These are phyloP conservation scores for Champsocephalus esox DNA, from an alignment of 2,797 vertebrate species.

Conservation along the genomic window DNA sequence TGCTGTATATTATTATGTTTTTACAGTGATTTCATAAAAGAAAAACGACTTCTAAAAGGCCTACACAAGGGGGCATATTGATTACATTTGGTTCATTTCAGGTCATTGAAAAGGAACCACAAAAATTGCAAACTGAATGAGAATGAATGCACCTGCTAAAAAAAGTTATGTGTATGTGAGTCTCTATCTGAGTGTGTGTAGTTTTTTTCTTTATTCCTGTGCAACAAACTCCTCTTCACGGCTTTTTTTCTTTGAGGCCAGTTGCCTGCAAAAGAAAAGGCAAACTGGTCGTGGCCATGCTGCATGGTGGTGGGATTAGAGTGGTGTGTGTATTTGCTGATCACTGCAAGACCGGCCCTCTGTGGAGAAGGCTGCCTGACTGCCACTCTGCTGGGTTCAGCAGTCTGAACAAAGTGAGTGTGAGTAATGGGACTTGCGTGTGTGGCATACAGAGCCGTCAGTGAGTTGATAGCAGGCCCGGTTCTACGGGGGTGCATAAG, in stretches of 20 bases:
- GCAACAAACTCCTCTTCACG: constrained; percentile 49
- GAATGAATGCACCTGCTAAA: constrained; percentile 29
- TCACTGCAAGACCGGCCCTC: constrained; percentile 75
- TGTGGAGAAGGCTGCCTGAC: constrained; percentile 73
- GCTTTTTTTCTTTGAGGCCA: constrained; percentile 57
- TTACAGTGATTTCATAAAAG: neutral
- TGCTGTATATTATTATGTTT: neutral
- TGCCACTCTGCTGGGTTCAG: constrained; percentile 84
- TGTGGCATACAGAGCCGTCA: too few species aligned
- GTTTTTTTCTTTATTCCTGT: constrained; percentile 29
- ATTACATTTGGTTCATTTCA: constrained; percentile 16
- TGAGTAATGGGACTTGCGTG: constrained; percentile 66
- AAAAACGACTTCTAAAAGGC: neutral
- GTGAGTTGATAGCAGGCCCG: too few species aligned
- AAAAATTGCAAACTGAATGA: constrained; percentile 12
- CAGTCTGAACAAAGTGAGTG: constrained; percentile 80
- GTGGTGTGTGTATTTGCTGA: constrained; percentile 82
- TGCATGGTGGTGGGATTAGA: constrained; percentile 81
- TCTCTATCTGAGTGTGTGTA: too few species aligned
- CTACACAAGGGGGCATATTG: neutral
- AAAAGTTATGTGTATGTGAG: constrained; percentile 10
- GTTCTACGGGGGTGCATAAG: too few species aligned
- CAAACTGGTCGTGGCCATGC: constrained; percentile 58
- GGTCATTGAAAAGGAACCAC: constrained; percentile 10
- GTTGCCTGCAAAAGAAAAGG: constrained; percentile 45